Evolutionary conservation across 2,797 vertebrate genomes (phyloP), one percentile per base, ranked within the genome.

Genomic region (Liasis olivaceus): DNA sequence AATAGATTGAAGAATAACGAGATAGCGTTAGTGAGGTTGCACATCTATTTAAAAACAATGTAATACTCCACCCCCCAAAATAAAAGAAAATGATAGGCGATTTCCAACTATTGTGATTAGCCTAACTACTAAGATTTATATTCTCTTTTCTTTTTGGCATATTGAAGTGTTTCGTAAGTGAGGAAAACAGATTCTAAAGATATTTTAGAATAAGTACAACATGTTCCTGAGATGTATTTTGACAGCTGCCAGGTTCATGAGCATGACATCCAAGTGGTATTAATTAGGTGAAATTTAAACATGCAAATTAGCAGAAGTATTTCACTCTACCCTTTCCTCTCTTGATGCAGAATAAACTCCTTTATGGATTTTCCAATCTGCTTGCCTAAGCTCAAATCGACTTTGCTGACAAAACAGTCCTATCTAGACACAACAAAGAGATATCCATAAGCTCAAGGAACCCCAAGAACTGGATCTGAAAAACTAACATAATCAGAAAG

Each of bases 161-260:
- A 3, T 81, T 81, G 5, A 14, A 58, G 31, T 66, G 36, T 8
- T 28, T 54, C 4, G 15, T 77, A 59, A 85, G 8, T n/a, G 24
- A 28, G 26, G 62, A n/a, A 89, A 72, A 86, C 17, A 31, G 51
- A 86, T 72, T 60, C 81, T 60, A 86, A 90, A 85, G 56, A 63
- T 87, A 90, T 90, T 62, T 87, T 85, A 13, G 63, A 77, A 62
- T 87, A 54, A 17, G 28, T 93, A 87, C 63, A 77, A 31, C 56
- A 63, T 93, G 92, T 93, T 87, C 81, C 28, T 85, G 28, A 87
- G 72, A 66, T 87, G 56, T 63, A 92, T 92, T 90, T 92, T 90
- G 89, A 87, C 92, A 90, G 89, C 85, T 93, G 85, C 58, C 89
- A 90, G 59, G 47, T 56, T 87, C n/a, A 28, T 56, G 64, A 77